phyloP scores from a whole-genome alignment of 2,797 vertebrate species.

The Enteromius radiatus region DNA sequence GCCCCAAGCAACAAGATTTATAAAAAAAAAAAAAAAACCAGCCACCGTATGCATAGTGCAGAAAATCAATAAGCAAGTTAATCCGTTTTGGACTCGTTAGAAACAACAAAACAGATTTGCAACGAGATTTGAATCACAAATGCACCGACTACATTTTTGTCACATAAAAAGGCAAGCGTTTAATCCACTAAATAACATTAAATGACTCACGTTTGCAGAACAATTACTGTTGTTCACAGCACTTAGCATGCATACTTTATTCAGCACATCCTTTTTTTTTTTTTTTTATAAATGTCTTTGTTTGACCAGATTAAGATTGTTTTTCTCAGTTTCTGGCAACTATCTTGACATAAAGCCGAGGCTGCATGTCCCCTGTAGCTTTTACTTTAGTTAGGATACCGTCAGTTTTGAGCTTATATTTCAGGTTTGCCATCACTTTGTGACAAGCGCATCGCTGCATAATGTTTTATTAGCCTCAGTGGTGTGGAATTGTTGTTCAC shows the following conservation, averaged over 20 bases:
- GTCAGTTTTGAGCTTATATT: background rate
- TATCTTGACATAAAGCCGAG: background rate
- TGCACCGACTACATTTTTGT: background rate
- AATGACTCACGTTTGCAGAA: background rate
- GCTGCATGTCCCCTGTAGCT: background rate
- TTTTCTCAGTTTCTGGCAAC: background rate
- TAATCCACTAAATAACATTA: constrained; percentile 8
- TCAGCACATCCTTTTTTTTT: background rate
- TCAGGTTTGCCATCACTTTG: background rate
- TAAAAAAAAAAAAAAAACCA: background rate
- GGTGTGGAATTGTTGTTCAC: background rate
- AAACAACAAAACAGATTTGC: background rate
- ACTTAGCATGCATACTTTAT: background rate
- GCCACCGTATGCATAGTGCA: background rate
- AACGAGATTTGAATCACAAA: constrained; percentile 7
- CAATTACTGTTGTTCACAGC: constrained; percentile 1
- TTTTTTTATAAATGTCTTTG: background rate
- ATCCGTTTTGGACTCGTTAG: background rate
- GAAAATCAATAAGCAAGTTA: background rate
- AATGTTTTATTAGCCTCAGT: background rate
- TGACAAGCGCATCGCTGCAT: background rate
- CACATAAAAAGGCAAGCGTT: background rate
- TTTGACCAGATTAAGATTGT: background rate
- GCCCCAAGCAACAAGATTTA: background rate
- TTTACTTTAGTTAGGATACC: background rate